Evolutionary conservation across 1,140 invertebrate genomes (phyloP).

Genomic region (Druon quercuslanigerum): DNA sequence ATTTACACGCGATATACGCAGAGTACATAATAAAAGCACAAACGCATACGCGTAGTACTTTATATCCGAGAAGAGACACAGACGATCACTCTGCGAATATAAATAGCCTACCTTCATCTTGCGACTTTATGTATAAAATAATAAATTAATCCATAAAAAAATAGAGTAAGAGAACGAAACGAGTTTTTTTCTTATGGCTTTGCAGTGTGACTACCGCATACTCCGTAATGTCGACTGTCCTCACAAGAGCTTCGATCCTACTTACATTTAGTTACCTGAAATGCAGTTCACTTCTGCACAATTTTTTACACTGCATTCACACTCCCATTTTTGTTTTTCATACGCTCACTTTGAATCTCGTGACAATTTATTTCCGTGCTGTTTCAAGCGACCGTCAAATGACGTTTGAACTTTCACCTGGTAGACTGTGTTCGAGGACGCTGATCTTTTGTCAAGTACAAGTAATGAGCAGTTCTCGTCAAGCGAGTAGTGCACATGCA

Average conservation of each 20-base stretch:
- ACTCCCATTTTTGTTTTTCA: background rate
- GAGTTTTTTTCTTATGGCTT: constrained; percentile 66
- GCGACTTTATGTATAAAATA: constrained; percentile 57
- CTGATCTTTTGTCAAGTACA: constrained; percentile 52
- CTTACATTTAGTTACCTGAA: constrained; percentile 28
- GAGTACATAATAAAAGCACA: constrained; percentile 46
- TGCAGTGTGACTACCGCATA: constrained; percentile 21
- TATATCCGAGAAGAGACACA: constrained; percentile 59
- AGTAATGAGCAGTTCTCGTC: constrained; percentile 32
- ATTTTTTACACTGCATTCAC: background rate
- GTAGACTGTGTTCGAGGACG: constrained; percentile 52
- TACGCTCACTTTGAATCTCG: background rate
- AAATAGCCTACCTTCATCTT: constrained; percentile 42
- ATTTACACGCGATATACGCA: constrained; percentile 66
- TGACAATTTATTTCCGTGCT: background rate
- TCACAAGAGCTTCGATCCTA: background rate
- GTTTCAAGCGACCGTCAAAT: constrained; percentile 50
- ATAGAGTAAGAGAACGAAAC: constrained; percentile 49
- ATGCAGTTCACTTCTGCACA: constrained; percentile 10
- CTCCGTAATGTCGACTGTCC: constrained; percentile 1
- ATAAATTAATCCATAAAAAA: constrained; percentile 67
- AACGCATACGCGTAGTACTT: constrained; percentile 58
- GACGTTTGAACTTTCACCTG: constrained; percentile 65
- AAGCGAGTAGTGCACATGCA: constrained; percentile 42
- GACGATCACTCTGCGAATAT: constrained; percentile 56